Conservation (phyloP, 2,888 invertebrate species). For the Tinea semifulvella region DNA sequence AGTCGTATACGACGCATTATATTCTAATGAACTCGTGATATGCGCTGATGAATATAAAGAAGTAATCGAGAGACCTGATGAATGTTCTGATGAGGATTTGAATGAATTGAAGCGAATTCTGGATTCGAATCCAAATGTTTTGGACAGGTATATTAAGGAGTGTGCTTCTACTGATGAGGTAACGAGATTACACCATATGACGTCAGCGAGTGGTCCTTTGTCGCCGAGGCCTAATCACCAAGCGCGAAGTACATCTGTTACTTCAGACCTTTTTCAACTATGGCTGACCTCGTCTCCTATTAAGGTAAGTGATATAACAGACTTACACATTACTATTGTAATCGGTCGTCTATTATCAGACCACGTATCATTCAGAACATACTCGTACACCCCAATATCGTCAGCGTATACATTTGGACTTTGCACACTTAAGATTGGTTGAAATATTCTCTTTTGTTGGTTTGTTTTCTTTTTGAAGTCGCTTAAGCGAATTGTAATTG, state of each 20-base stretch:
- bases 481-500: no score
- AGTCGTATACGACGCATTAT: slow-evolving; percentile 45
- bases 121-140: slow-evolving; percentile 68
- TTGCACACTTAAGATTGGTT: no score
- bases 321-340: no score
- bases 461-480: no score
- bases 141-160: slow-evolving; percentile 81
- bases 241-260: slow-evolving; percentile 76
- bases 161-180: slow-evolving; percentile 75
- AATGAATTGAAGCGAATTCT: slow-evolving; percentile 44
- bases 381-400: no score
- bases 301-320: slow-evolving; percentile 65
- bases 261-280: slow-evolving; percentile 84
- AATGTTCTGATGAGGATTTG: slow-evolving; percentile 54
- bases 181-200: slow-evolving; percentile 65
- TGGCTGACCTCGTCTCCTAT: slow-evolving; percentile 84
- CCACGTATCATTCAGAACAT: no score
- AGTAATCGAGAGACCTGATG: slow-evolving; percentile 47
- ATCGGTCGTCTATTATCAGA: no score
- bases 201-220: slow-evolving; percentile 54
- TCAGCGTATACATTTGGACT: no score
- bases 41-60: slow-evolving; percentile 46
- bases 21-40: slow-evolving; percentile 42
- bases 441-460: no score
- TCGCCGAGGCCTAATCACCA: slow-evolving; percentile 57